Evolutionary conservation across 2,113 vertebrate species (phyloP), one percentile per base, ranked within the genome.

Genomic region (Chlamydotis undulata): DNA sequence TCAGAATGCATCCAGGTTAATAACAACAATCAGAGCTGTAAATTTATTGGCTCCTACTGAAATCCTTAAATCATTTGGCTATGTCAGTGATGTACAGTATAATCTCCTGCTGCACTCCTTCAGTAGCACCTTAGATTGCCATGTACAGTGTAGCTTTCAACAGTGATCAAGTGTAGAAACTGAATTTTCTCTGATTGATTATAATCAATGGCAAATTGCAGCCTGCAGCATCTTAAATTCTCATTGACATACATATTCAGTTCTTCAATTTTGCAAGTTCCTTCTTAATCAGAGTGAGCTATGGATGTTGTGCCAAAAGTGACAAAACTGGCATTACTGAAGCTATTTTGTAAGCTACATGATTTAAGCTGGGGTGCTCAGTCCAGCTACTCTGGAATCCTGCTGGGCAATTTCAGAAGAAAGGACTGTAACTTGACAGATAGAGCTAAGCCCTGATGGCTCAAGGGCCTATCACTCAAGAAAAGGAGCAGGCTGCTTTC

Each of bases 231-330:
- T 67, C 43, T 70, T 80, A 94, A 88, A 70, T 80, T 92, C 53
- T 82, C 79, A 57, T 31, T 90, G 79, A 61, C 22, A 61, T 90
- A 70, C 60, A 67, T 86, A 90, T 63, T 94, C 78, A 85, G 14
- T 85, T 91, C 49, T 86, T 88, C 63, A 81, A 78, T 89, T 94
- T 77, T 89, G 47, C 26, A 75, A 88, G 41, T 74, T 95, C 21
- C 59, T 74, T 14, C 82, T 88, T 90, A 95, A 96, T 88, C 59
- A 90, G 57, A 85, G 41, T 0, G 3, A 85, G 25, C 8, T 74
- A 65, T 1, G 3, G 43, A 74, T 41, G 16, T 18, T 76, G 43
- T 29, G 19, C 43, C 86, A 60, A 78, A 85, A 91, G 59, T 59
- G 41, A 88, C 59, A 90, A 94, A 92, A 43, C 45, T 64, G 73